phyloP scores from a whole-genome alignment of 2,113 vertebrate species.

The Xiphorhynchus elegans region DNA sequence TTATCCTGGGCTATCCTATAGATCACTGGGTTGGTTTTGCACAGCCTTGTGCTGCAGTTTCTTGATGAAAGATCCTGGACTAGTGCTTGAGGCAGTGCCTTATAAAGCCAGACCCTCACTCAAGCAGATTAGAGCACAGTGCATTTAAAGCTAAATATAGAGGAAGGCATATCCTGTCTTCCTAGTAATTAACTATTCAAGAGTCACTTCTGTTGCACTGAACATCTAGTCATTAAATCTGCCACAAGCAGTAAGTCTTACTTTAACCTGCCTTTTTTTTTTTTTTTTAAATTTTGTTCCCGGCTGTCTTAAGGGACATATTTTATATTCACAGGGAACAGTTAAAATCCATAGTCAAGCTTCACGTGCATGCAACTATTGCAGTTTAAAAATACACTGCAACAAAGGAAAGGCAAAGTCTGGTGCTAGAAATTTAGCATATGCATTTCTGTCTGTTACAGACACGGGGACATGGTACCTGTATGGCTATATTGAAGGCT shows the following conservation, averaged over 20 bases:
- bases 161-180: slow-evolving; percentile 40
- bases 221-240: neutral
- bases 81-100: slow-evolving; percentile 33
- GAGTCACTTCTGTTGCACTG: neutral
- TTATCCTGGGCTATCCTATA: neutral
- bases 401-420: neutral
- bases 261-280: neutral
- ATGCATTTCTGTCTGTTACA: neutral
- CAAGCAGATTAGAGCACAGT: slow-evolving; percentile 48
- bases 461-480: neutral
- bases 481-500: neutral
- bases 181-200: slow-evolving; percentile 61
- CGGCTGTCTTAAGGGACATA: neutral
- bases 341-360: neutral
- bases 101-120: slow-evolving; percentile 68
- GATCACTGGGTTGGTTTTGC: neutral
- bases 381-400: neutral
- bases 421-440: neutral
- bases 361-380: neutral
- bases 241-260: neutral
- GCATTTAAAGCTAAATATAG: slow-evolving; percentile 74
- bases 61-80: neutral
- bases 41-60: neutral
- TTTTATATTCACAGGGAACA: neutral
- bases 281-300: neutral